Evolutionary conservation across 2,113 vertebrate genomes (phyloP).

Genomic region (Rattus rattus): DNA sequence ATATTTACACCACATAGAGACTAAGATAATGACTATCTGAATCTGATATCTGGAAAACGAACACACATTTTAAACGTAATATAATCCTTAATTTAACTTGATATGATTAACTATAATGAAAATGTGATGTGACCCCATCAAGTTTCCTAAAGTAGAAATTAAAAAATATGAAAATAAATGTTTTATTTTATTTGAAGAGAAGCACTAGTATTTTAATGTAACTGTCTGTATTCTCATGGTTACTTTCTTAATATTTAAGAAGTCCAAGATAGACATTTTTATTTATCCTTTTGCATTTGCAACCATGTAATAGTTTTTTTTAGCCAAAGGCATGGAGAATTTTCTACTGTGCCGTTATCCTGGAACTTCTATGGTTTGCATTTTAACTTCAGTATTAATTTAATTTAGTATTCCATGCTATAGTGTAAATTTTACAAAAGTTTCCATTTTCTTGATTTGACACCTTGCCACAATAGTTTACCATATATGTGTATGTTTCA

Average conservation of each 20-base stretch:
- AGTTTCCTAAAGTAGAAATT: neutral
- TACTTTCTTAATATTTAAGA: neutral
- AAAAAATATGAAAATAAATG: neutral
- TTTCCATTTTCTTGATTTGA: neutral
- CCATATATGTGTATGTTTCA: neutral
- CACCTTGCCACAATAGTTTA: neutral
- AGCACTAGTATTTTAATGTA: neutral
- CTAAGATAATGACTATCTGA: conserved; percentile 4
- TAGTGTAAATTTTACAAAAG: neutral
- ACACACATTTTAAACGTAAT: neutral
- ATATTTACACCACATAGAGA: neutral
- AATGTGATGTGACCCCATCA: neutral
- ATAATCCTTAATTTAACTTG: neutral
- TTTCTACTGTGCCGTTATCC: neutral
- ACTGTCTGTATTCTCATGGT: neutral
- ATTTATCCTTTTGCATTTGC: neutral
- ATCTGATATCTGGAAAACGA: neutral
- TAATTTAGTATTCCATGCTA: neutral
- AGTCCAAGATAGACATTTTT: neutral
- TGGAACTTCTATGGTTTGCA: neutral
- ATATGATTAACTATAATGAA: neutral
- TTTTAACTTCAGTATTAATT: neutral
- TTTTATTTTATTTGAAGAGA: neutral
- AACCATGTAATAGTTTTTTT: neutral
- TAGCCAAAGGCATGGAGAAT: neutral